Conservation (phyloP, 2,888 invertebrate species). For the Tinea pellionella region DNA sequence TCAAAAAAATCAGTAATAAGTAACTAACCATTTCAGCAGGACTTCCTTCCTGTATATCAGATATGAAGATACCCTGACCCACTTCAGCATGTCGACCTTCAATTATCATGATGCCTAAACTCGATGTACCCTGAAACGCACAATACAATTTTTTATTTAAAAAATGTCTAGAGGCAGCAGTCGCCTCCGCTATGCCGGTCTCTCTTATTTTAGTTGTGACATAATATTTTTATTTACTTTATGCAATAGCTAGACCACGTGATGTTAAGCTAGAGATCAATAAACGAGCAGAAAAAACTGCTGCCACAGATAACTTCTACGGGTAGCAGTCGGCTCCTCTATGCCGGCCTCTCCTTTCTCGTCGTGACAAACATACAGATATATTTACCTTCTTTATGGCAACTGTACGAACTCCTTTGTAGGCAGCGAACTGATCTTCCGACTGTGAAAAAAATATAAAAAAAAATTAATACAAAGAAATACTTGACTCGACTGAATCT, state of each 20-base stretch:
- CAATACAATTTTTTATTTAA: conserved; percentile 76
- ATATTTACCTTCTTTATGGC: conserved; percentile 89
- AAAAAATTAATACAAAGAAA: conserved; percentile 4
- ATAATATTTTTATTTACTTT: too few species aligned
- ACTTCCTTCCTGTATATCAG: conserved; percentile 91
- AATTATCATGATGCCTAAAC: conserved; percentile 94
- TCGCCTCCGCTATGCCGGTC: too few species aligned
- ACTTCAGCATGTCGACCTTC: conserved; percentile 93
- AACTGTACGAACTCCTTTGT: conserved; percentile 83
- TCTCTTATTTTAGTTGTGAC: too few species aligned
- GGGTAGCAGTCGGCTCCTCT: too few species aligned
- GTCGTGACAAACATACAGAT: too few species aligned
- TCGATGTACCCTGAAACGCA: conserved; percentile 76
- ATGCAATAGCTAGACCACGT: too few species aligned
- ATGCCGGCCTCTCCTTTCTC: too few species aligned
- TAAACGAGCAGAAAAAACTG: too few species aligned
- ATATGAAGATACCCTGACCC: conserved; percentile 92
- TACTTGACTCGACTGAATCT: conserved; percentile 14
- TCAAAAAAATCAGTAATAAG: neutral
- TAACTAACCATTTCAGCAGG: conserved; percentile 80
- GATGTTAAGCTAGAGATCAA: too few species aligned
- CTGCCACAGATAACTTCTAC: too few species aligned
- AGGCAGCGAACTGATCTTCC: conserved; percentile 77
- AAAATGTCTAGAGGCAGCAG: too few species aligned
- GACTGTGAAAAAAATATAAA: conserved; percentile 58